phyloP scores from a whole-genome alignment of 2,113 vertebrate genomes.

The Origma solitaria region DNA sequence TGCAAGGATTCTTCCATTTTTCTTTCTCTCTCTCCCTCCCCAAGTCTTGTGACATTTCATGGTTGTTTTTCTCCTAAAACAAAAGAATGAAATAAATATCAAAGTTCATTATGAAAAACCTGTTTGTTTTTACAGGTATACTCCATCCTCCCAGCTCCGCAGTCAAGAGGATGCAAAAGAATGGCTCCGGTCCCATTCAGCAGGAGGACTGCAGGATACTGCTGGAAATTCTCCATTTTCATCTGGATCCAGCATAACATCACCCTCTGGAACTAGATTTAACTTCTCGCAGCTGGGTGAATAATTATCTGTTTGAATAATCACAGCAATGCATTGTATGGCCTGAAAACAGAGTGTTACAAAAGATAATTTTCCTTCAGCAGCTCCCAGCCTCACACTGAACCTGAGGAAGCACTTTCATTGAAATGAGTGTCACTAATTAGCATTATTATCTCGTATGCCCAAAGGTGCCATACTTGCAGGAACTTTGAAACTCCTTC shows the following conservation, averaged over 20 bases:
- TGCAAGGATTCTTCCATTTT: background rate
- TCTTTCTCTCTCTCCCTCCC: background rate
- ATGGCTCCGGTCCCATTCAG: conserved; percentile 93
- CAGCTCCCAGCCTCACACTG: background rate
- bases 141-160: conserved; percentile 89
- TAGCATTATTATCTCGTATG: background rate
- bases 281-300: conserved; percentile 94
- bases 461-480: background rate
- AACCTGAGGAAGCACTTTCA: background rate
- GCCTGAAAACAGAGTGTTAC: background rate
- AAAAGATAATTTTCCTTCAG: background rate
- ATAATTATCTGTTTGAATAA: background rate
- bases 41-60: background rate
- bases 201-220: conserved; percentile 91
- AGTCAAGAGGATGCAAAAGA: conserved; percentile 91
- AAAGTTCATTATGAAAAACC: background rate
- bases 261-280: conserved; percentile 92
- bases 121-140: conserved; percentile 76
- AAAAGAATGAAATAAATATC: background rate
- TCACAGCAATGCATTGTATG: background rate
- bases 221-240: conserved; percentile 90
- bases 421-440: background rate
- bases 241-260: conserved; percentile 91
- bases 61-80: background rate
- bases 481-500: background rate